Base-by-base conservation (phyloP, 2,888 invertebrate genomes). In the Drosophila gaucha region DNA sequence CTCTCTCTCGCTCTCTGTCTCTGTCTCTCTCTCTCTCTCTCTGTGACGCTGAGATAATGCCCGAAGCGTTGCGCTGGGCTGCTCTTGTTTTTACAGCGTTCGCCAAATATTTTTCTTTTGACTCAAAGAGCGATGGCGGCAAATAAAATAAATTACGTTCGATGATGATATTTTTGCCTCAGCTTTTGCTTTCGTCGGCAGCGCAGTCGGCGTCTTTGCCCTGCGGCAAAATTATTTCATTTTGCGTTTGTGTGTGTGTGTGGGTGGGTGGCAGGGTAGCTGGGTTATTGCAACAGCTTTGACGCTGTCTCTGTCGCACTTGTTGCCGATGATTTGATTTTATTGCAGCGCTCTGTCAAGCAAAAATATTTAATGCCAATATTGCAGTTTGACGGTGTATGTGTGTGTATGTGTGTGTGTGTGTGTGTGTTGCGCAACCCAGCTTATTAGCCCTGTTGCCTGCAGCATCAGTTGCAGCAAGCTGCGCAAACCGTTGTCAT, bases 131-230 rank as follows among this genome's bases (percentile, higher is more conserved):
- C 38, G 55, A 51, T 44, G 68, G 43, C 56, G 47, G 44, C 46
- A 63, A 63, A 73, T 55, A 55, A 74, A 71, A 76, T 66, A 80
- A 78, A 80, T 78, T 76, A 80, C 76, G 78, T 83, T 69, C 83
- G 63, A 78, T 83, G 68, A 50, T 50, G 49, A 44, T 33, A 16
- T 14, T 41, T 38, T 30, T 4, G 46, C 18, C 10, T 26, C 18
- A 20, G 38, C 24, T 36, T 41, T 58, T 64, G 47, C 57, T 36
- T 60, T 46, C 49, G 31, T 18, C 18, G 6, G 44, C 44, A 6
- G n/a, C 20, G 26, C 43, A 26, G 41, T 14, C 14, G 14, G 41
- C 41, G 41, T 38, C 39, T 26, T 16, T 30, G 57, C 59, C 76
- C 62, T 46, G 78, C 60, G 78, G 84, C 44, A 33, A 76, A 78